Percentiles rank a stretch among this genome's conserved stretches.
These are phyloP conservation scores for Mesochorus sp. DNA, from an alignment of 2,888 invertebrate genomes.

Conservation along the genomic window DNA sequence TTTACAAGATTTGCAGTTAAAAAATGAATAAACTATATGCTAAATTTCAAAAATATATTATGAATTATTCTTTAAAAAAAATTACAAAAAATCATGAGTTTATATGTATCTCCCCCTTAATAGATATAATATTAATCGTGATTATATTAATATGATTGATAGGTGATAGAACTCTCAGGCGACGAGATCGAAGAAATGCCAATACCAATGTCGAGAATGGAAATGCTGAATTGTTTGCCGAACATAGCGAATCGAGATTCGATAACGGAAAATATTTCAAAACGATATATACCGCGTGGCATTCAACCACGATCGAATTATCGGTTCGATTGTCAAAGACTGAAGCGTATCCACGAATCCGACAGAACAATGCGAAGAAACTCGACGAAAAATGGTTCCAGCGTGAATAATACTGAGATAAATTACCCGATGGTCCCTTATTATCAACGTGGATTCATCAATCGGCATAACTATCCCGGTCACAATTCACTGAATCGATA, in stretches of 20 bases:
- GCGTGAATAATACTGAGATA: not conserved
- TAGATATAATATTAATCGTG: too few species aligned
- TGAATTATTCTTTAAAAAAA: too few species aligned
- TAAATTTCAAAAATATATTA: too few species aligned
- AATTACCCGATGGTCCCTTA: conserved; percentile 30
- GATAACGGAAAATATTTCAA: conserved; percentile 68
- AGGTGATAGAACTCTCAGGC: conserved; percentile 80
- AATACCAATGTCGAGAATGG: conserved; percentile 73
- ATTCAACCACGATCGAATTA: conserved; percentile 73
- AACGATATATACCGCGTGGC: conserved; percentile 73
- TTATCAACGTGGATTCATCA: conserved; percentile 32
- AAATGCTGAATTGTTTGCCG: conserved; percentile 78
- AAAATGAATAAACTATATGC: not conserved
- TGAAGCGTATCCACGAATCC: conserved; percentile 60
- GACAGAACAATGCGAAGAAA: conserved; percentile 52
- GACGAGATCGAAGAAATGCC: conserved; percentile 79
- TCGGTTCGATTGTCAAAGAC: conserved; percentile 67
- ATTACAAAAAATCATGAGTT: too few species aligned
- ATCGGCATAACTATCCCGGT: conserved; percentile 1
- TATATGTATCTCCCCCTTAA: too few species aligned
- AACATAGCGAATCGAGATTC: conserved; percentile 70
- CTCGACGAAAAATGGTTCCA: conserved; percentile 12
- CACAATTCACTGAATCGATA: not conserved
- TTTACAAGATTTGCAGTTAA: too few species aligned
- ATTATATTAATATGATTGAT: not conserved